Evolutionary conservation across 2,113 vertebrate genomes (phyloP), one percentile per base, ranked within the genome.

Genomic region (Gasterosteus aculeatus): DNA sequence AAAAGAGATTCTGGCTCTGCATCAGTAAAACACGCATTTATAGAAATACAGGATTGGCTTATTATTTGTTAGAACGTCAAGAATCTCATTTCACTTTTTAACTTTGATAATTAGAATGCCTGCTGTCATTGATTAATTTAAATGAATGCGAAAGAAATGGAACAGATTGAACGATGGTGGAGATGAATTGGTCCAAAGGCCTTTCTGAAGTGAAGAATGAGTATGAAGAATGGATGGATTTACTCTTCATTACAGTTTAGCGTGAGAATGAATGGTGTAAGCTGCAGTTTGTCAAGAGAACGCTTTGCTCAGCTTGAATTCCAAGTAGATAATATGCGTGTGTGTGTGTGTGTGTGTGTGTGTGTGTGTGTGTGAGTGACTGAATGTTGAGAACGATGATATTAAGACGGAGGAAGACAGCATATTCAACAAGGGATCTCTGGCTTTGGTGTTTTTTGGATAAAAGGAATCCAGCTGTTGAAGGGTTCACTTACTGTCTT

Each of bases 281-380:
- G 33, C 59, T 61, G 75, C 41, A 81, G 61, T 71, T 75, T 70
- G 61, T 84, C 63, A 80, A 39, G 16, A 42, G 66, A 22, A 39
- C 16, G 53, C 63, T 69, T 39, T 59, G 77, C 63, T 77, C 63
- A 53, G 63, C 57, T 80, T 77, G 41, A 80, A 68, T 65, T 74
- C 56, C 49, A 51, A 39, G 42, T 39, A 63, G 49, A 63, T 54
- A 31, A 58, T 75, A 9, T n/a, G 29, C 15, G 0, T 0, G 42
- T 11, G 12, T 44, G 42, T 44, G 42, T 10, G 12, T 44, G 11
- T 10, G 15, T 4, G 42, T 47, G 47, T 18, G 22, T 26, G 22
- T 26, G 22, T 26, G 22, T 26, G 22, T 3, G 10, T 35, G 35
- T 19, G 3, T 38, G 41, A 10, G 10, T 42, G 22, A 15, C 44